Conservation (phyloP, 2,113 vertebrate genomes). For the Perca fluviatilis region DNA sequence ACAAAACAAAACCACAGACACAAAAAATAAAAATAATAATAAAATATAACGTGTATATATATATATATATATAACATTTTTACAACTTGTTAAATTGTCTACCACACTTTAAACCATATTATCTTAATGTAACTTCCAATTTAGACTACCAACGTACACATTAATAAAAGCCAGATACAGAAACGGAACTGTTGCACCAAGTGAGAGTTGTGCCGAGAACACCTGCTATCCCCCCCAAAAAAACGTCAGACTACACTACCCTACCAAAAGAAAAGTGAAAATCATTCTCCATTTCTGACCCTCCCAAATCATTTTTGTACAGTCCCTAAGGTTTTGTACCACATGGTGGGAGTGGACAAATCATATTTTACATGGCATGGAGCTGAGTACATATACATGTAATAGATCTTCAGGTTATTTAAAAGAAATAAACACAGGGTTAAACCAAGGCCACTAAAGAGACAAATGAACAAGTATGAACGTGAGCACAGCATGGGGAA, state of each 20-base stretch:
- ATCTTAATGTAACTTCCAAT: not conserved
- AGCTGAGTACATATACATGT: slow-evolving; percentile 18
- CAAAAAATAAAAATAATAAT: too few relatives aligned
- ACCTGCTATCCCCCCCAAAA: not conserved
- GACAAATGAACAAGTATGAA: slow-evolving; percentile 35
- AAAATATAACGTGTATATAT: too few relatives aligned
- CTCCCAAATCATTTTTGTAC: not conserved
- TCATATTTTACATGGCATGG: slow-evolving; percentile 28
- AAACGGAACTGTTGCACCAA: not conserved
- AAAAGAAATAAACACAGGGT: slow-evolving; percentile 36
- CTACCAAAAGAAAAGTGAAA: not conserved
- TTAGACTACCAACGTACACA: too few relatives aligned
- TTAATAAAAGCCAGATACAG: not conserved
- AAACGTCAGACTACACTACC: not conserved
- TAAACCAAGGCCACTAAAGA: slow-evolving; percentile 16
- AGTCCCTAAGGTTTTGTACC: not conserved
- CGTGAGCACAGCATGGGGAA: slow-evolving; percentile 55
- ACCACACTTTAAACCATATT: not conserved
- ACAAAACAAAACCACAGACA: too few relatives aligned
- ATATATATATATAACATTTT: too few relatives aligned
- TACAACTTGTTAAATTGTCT: not conserved
- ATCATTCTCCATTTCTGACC: not conserved
- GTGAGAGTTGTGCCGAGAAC: not conserved
- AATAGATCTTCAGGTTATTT: slow-evolving; percentile 23
- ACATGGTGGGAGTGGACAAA: not conserved